phyloP scores from a whole-genome alignment of 2,113 vertebrate species.

The Eolophus roseicapilla region DNA sequence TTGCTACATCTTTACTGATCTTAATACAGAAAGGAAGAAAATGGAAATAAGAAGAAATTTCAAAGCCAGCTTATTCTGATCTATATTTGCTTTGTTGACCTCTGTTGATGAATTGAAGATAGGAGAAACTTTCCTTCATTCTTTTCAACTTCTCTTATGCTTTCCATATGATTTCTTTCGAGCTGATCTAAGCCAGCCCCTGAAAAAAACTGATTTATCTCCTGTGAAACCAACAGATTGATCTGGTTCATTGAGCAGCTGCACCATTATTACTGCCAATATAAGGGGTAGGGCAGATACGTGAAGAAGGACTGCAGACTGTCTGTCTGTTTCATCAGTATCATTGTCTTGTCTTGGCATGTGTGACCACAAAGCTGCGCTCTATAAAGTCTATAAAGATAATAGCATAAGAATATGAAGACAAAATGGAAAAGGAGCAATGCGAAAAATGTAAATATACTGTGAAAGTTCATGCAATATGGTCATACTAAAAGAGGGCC shows the following conservation, averaged over 20 bases:
- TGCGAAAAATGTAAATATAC: neutral
- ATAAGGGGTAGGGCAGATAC: neutral
- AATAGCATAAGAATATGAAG: neutral
- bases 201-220: neutral
- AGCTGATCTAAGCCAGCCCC: neutral
- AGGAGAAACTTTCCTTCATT: neutral
- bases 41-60: neutral
- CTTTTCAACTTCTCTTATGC: neutral
- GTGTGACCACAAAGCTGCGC: neutral
- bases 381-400: neutral
- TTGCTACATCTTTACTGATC: neutral
- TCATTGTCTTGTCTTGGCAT: neutral
- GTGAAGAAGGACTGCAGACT: neutral
- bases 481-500: fast-evolving
- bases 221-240: neutral
- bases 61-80: neutral
- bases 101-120: neutral
- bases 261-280: neutral
- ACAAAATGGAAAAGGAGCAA: neutral
- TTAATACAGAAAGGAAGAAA: neutral
- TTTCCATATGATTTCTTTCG: neutral
- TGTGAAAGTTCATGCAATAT: neutral
- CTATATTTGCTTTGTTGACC: neutral
- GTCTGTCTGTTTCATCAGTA: neutral
- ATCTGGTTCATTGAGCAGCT: neutral